Evolutionary conservation across 2,797 vertebrate genomes (phyloP), one percentile per base, ranked within the genome.

Genomic region (Paguma larvata): DNA sequence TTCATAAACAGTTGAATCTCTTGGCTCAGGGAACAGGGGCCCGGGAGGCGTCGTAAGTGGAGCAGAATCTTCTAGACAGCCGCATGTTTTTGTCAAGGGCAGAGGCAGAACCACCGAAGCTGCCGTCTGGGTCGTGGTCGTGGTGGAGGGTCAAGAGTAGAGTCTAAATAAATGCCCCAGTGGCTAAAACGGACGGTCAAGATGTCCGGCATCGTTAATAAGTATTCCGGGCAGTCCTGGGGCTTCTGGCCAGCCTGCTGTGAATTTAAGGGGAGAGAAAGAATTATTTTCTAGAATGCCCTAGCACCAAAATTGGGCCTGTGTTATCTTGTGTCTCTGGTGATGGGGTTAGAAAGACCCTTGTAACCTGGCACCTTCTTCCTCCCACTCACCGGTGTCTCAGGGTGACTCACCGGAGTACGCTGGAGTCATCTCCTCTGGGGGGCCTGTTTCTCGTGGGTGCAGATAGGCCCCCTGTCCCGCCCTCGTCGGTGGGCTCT

Each of bases 1-100:
- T 96, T 98, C 95, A 96, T 53, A 88, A 94, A 83, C 63, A 84
- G 82, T 91, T 38, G 82, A 84, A 53, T 73, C 38, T 79, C 56
- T 90, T 68, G 83, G 93, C 89, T 92, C 48, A 8, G 51, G 53
- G 83, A 85, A 27, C 77, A 38, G 46, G 67, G 46, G n/a, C 23
- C 18, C 53, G 41, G 79, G 79, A 91, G 65, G 85, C 32, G 53
- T 62, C 38, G 16, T 19, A 38, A 32, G 70, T 0, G 1, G 62
- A 44, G 56, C 51, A 27, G 75, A 92, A 62, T 44, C 32, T 6
- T 38, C 34, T 4, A 85, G 83, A 25, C 30, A 32, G n/a, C 51
- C 10, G 5, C 5, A 23, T 0, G 2, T 19, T 77, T 82, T n/a
- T 21, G 32, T 63, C 38, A 18, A 2, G 30, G 48, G 14, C n/a